Conservation (phyloP, 2,797 vertebrate species). For the Acrossocheilus fasciatus region DNA sequence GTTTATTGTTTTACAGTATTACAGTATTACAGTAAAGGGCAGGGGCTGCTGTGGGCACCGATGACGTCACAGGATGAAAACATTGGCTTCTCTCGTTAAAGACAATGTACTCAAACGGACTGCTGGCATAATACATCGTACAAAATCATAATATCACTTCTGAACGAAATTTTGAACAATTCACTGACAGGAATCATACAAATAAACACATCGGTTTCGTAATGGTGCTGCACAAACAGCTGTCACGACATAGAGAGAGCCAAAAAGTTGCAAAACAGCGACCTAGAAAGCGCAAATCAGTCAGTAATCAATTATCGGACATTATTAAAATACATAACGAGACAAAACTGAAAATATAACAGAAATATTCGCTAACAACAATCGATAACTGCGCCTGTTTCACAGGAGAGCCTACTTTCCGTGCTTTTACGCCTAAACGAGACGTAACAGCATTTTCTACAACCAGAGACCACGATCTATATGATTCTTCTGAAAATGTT, state of each 20-base stretch:
- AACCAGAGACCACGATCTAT: neutral
- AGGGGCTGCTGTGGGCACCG: neutral
- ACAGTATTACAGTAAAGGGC: no score
- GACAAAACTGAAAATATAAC: neutral
- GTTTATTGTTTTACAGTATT: no score
- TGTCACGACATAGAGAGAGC: neutral
- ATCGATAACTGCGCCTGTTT: neutral
- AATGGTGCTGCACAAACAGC: neutral
- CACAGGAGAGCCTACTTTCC: neutral
- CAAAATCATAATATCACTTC: neutral
- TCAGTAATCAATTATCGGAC: neutral
- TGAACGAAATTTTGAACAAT: no score
- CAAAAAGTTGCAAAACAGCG: conserved; percentile 17
- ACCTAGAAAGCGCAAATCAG: neutral
- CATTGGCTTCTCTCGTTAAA: neutral
- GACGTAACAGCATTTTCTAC: neutral
- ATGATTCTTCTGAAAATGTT: no score
- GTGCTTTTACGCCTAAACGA: neutral
- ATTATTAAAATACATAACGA: neutral
- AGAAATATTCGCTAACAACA: neutral
- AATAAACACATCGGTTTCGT: neutral
- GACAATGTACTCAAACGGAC: neutral
- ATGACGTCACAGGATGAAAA: conserved; percentile 3
- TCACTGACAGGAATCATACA: neutral
- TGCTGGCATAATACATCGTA: neutral